Conservation (phyloP, 2,888 invertebrate genomes). For the Scaptodrosophila latifasciaeformis region DNA sequence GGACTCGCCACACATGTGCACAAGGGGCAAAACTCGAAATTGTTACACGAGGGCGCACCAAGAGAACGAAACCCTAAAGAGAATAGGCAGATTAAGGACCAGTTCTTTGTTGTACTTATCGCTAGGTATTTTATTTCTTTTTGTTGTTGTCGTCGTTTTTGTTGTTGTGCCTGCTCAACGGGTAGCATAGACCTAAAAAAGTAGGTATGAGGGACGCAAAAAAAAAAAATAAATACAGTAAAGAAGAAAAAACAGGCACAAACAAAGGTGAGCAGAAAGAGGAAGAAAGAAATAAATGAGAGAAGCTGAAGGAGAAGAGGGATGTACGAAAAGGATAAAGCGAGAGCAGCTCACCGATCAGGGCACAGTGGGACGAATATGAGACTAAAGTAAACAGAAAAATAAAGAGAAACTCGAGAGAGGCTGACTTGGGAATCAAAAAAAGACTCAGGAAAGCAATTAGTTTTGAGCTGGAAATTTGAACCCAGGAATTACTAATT, state of each 20-base stretch:
- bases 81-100: constrained; percentile 61
- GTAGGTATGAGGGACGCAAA: constrained; percentile 34
- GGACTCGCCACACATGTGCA: constrained; percentile 14
- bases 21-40: constrained; percentile 42
- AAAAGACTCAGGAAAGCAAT: too few relatives aligned
- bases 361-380: background rate
- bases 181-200: constrained; percentile 35
- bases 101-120: constrained; percentile 55
- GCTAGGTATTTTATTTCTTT: constrained; percentile 27
- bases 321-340: background rate
- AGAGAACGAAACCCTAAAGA: constrained; percentile 31
- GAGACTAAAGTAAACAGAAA: background rate
- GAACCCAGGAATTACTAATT: too few relatives aligned
- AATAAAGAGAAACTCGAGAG: background rate
- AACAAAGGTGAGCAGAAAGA: constrained; percentile 2
- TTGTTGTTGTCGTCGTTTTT: background rate
- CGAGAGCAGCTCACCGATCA: constrained; percentile 1
- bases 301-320: background rate
- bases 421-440: background rate
- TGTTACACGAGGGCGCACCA: constrained; percentile 42
- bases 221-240: background rate
- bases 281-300: background rate
- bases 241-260: background rate
- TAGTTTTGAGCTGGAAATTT: too few relatives aligned
- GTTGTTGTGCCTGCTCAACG: background rate